A percentile compares a stretch with the other conserved stretches of the same genome.
phyloP scores from a whole-genome alignment of 2,113 vertebrate genomes.

The Peromyscus maniculatus region DNA sequence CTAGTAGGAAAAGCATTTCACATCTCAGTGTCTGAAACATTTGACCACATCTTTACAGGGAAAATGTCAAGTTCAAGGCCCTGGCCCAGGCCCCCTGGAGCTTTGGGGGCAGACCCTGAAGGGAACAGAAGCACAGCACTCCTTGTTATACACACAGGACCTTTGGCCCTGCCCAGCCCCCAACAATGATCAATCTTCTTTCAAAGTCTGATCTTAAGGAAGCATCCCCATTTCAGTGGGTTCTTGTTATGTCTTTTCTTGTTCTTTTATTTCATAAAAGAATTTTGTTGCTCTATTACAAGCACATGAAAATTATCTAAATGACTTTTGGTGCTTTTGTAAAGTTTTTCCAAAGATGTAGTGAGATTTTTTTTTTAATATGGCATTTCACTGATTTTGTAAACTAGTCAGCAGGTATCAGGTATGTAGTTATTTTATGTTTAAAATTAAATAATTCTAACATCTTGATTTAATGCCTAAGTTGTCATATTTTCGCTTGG shows the following conservation, averaged over 20 bases:
- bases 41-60: not conserved
- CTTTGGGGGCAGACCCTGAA: not conserved
- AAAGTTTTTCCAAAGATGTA: conserved; percentile 25
- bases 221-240: conserved; percentile 2
- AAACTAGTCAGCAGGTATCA: conserved; percentile 26
- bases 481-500: conserved; percentile 79
- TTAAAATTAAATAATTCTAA: conserved; percentile 27
- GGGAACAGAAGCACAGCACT: not conserved
- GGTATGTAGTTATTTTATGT: conserved; percentile 58
- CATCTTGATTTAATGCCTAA: not conserved
- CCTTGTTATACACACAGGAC: not conserved
- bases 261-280: conserved; percentile 21
- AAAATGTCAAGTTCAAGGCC: not conserved
- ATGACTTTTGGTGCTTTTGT: conserved; percentile 32
- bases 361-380: conserved; percentile 1
- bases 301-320: not conserved
- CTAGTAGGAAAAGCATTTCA: not conserved
- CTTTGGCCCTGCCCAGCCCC: not conserved
- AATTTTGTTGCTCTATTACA: not conserved
- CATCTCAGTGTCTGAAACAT: not conserved
- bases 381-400: conserved; percentile 32
- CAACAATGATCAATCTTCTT: not conserved
- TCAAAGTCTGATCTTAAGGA: conserved; percentile 41
- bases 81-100: not conserved
- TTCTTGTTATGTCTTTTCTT: conserved; percentile 21